These are phyloP conservation scores for Philaethria dido DNA, from an alignment of 2,888 invertebrate genomes.

Conservation along the genomic window DNA sequence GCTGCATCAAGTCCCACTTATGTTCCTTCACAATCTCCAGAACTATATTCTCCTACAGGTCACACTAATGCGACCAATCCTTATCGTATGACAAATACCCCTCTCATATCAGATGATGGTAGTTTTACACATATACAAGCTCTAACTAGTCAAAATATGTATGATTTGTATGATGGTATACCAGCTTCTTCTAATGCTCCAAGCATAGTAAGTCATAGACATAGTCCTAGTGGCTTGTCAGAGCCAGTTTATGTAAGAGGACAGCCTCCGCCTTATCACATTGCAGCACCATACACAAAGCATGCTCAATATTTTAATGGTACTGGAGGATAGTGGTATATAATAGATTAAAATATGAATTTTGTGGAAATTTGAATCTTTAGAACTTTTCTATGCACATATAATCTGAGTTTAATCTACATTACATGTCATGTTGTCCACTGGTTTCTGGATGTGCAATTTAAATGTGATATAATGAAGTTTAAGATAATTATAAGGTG, in stretches of 20 bases:
- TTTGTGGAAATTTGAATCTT: conserved; percentile 48
- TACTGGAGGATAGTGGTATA: conserved; percentile 73
- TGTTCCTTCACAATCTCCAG: conserved; percentile 75
- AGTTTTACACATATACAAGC: conserved; percentile 76
- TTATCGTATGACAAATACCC: conserved; percentile 79
- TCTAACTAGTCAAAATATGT: conserved; percentile 76
- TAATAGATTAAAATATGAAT: conserved; percentile 51
- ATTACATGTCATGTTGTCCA: conserved; percentile 50
- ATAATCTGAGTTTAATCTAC: conserved; percentile 48
- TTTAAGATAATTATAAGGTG: conserved; percentile 73
- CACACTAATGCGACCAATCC: conserved; percentile 80
- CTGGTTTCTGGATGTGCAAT: conserved; percentile 76
- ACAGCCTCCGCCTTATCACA: conserved; percentile 92
- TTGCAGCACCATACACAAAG: conserved; percentile 92
- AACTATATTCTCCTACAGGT: conserved; percentile 77
- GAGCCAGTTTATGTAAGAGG: conserved; percentile 70
- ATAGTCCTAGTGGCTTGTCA: conserved; percentile 70
- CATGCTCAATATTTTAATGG: conserved; percentile 88
- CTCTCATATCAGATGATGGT: conserved; percentile 77
- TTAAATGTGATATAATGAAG: conserved; percentile 76
- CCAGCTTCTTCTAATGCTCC: conserved; percentile 71
- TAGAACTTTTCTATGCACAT: conserved; percentile 56
- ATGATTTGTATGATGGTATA: conserved; percentile 76
- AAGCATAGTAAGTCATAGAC: conserved; percentile 69
- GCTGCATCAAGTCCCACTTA: conserved; percentile 73